These are phyloP conservation scores for Petrophora chlorosata DNA, from an alignment of 2,888 invertebrate species.

Conservation along the genomic window DNA sequence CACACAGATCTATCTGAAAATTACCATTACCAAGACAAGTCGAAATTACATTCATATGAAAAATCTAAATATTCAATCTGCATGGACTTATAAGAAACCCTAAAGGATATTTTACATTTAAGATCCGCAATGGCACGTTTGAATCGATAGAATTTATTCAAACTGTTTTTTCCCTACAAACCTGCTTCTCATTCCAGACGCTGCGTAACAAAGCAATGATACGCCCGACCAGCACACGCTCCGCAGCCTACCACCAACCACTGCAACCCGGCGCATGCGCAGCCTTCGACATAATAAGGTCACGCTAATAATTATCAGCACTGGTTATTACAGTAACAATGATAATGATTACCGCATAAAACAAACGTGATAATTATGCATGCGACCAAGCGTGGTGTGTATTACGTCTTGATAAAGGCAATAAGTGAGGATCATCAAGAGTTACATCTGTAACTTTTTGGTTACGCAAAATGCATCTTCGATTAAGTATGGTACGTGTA, in stretches of 20 bases:
- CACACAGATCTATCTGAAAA: too few species aligned
- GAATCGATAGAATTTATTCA: too few species aligned
- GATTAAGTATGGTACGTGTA: not conserved
- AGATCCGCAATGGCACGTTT: too few species aligned
- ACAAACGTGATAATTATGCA: slow-evolving; percentile 10
- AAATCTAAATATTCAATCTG: too few species aligned
- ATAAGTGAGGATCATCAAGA: too few species aligned
- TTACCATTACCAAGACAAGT: too few species aligned
- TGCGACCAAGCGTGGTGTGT: not conserved
- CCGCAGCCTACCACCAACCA: slow-evolving; percentile 8
- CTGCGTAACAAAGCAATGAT: slow-evolving; percentile 10
- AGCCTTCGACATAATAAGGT: slow-evolving; percentile 47
- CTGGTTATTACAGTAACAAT: slow-evolving; percentile 20
- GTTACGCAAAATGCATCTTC: not conserved
- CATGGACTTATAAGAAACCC: too few species aligned
- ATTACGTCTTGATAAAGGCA: not conserved
- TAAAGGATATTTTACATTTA: too few species aligned
- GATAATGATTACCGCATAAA: slow-evolving; percentile 24
- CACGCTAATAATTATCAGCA: slow-evolving; percentile 47
- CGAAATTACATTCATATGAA: too few species aligned
- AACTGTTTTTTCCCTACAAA: too few species aligned
- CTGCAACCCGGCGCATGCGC: slow-evolving; percentile 22
- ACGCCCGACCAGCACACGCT: slow-evolving; percentile 1
- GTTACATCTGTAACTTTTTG: too few species aligned
- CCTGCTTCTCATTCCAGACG: too few species aligned